These are phyloP conservation scores for Nanorana parkeri DNA, from an alignment of 2,113 vertebrate species.

Conservation along the genomic window DNA sequence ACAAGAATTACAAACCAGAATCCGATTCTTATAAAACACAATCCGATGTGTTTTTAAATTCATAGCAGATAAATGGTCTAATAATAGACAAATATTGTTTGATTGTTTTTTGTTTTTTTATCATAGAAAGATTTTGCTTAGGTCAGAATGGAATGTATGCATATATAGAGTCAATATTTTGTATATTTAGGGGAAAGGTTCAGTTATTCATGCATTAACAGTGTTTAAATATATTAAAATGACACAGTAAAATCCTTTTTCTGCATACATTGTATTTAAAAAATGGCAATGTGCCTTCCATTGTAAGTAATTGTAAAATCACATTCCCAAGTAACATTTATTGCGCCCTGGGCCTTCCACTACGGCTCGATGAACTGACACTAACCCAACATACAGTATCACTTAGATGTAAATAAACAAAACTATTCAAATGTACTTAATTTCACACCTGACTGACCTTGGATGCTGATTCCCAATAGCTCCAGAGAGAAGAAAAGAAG, in stretches of 20 bases:
- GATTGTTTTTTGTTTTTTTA: too few relatives aligned
- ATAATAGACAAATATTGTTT: too few relatives aligned
- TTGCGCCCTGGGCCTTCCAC: constrained; percentile 31
- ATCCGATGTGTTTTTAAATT: too few relatives aligned
- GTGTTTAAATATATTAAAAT: neutral
- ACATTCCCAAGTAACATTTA: constrained; percentile 35
- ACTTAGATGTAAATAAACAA: constrained; percentile 52
- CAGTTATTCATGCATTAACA: neutral
- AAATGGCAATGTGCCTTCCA: constrained; percentile 25
- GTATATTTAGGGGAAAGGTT: neutral
- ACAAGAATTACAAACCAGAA: too few relatives aligned
- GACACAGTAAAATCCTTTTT: neutral
- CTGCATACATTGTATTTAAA: constrained; percentile 16
- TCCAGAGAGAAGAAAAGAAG: neutral
- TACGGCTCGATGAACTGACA: constrained; percentile 44
- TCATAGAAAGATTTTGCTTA: too few relatives aligned
- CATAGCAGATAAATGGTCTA: too few relatives aligned
- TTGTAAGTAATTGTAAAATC: constrained; percentile 48
- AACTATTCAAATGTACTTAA: constrained; percentile 52
- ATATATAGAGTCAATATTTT: too few relatives aligned
- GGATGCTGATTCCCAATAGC: constrained; percentile 24
- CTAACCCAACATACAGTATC: constrained; percentile 45
- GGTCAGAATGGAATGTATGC: too few relatives aligned
- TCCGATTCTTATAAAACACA: too few relatives aligned
- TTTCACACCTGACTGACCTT: constrained; percentile 42